Evolutionary conservation across 2,113 vertebrate species (phyloP).

Genomic region (Conger conger): DNA sequence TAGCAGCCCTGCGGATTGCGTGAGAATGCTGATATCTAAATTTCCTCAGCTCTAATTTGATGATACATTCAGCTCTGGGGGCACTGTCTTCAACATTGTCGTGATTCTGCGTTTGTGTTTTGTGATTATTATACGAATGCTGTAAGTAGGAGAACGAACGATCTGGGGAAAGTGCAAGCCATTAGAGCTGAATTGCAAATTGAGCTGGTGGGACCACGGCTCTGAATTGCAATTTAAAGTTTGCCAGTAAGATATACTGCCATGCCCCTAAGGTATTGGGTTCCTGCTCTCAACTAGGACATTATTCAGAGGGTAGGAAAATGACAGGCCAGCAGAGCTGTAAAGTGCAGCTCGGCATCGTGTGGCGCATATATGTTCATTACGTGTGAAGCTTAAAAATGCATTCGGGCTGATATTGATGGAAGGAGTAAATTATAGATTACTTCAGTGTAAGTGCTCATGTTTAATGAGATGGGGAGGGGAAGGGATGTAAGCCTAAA

Average conservation of each 20-base stretch:
- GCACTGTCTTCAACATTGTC: background rate
- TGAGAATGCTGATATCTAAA: background rate
- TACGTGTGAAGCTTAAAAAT: background rate
- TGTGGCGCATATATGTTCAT: background rate
- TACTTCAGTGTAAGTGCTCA: conserved; percentile 6
- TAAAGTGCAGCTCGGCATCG: background rate
- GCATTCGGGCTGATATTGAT: background rate
- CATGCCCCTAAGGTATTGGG: background rate
- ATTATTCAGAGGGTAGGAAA: background rate
- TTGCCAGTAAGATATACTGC: background rate
- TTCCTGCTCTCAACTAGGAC: background rate
- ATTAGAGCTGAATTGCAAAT: background rate
- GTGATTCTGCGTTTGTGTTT: background rate
- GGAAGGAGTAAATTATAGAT: background rate
- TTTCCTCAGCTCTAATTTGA: background rate
- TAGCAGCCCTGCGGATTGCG: background rate
- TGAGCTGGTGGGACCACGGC: background rate
- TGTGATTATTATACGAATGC: background rate
- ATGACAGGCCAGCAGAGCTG: background rate
- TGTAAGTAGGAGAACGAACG: background rate
- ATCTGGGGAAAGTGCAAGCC: background rate
- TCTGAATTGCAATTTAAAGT: background rate
- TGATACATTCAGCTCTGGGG: background rate
- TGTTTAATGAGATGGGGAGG: background rate
- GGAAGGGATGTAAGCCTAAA: background rate